Base-by-base conservation (phyloP, 2,888 invertebrate species). In the Aphidius colemani region DNA sequence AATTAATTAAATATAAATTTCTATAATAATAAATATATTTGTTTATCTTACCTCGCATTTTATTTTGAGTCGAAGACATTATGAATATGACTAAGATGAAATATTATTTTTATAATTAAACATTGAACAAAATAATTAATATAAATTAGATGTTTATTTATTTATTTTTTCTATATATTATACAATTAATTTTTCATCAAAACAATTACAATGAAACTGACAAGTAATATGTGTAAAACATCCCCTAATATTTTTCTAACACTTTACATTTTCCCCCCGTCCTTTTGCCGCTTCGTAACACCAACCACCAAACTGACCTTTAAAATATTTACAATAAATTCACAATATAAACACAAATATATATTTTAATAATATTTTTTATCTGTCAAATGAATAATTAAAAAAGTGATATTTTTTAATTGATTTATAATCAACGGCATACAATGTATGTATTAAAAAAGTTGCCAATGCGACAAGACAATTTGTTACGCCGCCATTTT, bases 21-120 rank as follows among this genome's bases (percentile, higher is more conserved):
- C n/a, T 41, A 11, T 45, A 58, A 53, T 57, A 56, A 18, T 7
- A 45, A 18, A 43, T 41, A 45, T 60, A 63, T 53, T 9, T 41
- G 9, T 9, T 18, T 62, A 64, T 63, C 65, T 53, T 73, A 78
- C 78, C 78, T 72, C 78, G 70, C 72, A 74, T 74, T 74, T 78
- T 78, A 64, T 65, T 74, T 63, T 71, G 75, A 53, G 75, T 74
- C 59, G 76, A 75, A 61, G 77, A 75, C 77, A 78, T 77, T 49
- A 53, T 67, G 39, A n/a, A 46, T 53, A 9, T 11, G 43, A 6
- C 45, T 56, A 57, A 57, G 46, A 40, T 45, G 57, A n/a, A 45
- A 8, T 18, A n/a, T n/a, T 18, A 40, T 57, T 7, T 7, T 39
- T 6, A n/a, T 3, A 11, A 48, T 13, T 10, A 48, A 48, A 11